Evolutionary conservation across 2,797 vertebrate species (phyloP), one percentile per base, ranked within the genome.

Genomic region (Aeoliscus strigatus): DNA sequence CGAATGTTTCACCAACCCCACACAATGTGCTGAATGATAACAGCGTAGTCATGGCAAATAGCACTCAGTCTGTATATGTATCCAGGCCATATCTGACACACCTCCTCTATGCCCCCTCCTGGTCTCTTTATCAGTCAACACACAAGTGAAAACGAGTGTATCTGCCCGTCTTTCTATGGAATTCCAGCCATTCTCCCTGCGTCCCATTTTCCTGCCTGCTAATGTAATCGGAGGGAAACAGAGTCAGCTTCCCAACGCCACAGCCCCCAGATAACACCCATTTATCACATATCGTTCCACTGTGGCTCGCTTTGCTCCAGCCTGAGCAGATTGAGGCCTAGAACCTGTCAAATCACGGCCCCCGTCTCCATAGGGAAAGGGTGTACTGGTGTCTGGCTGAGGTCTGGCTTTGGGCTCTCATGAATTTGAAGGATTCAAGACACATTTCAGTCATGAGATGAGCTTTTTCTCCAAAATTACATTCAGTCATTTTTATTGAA

Each of bases 191-290:
- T 83, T 86, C 71, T 60, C 32, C 50, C 66, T 11, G 6, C 52
- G 68, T 79, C 79, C 62, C 74, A 81, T 80, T 86, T 92, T 92
- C 84, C 86, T 91, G 69, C 81, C 79, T 84, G 39, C 11, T 80
- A 59, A 81, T 86, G 70, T 84, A 89, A 87, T 82, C 70, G 52
- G 44, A 84, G 79, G 81, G 87, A 90, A 92, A 87, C 75, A 73
- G 60, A 77, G 77, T 66, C 70, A 35, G 61, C 82, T 86, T 86
- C 87, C 79, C 77, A 86, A 72, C 48, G 70, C 75, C 70, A 68
- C 66, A 64, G 79, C 70, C 77, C 77, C 58, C 74, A 87, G 82
- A 85, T 89, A 91, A 88, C 80, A 72, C 56, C 77, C 73, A 75
- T 88, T 89, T 90, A 89, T 89, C 87, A 86, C 79, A 76, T 71